phyloP scores from a whole-genome alignment of 2,888 invertebrate genomes.

The Philhelius pedissequus region DNA sequence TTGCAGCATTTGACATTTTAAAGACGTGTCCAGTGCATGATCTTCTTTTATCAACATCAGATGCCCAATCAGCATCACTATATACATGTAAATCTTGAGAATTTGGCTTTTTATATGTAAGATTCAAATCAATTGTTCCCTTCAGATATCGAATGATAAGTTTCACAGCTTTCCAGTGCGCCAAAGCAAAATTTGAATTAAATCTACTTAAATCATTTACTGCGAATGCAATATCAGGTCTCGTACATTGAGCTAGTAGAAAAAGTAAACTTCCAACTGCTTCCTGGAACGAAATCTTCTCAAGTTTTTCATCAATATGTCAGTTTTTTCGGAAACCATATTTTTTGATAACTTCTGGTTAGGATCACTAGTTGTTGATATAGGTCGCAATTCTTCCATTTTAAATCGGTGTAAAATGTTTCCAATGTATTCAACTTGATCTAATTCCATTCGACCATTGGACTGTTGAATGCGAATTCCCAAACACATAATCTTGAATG shows the following conservation, averaged over 20 bases:
- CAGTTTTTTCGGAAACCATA: not conserved
- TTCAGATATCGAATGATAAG: too few species aligned
- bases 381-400: not conserved
- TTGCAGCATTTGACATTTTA: too few species aligned
- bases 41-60: too few species aligned
- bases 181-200: not conserved
- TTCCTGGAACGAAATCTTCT: not conserved
- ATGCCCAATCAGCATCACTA: too few species aligned
- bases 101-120: too few species aligned
- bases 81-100: too few species aligned
- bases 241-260: not conserved
- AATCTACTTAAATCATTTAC: not conserved
- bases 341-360: too few species aligned
- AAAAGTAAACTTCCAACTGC: not conserved
- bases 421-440: not conserved
- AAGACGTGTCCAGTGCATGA: too few species aligned
- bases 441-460: not conserved
- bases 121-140: too few species aligned
- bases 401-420: not conserved
- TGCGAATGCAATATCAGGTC: not conserved
- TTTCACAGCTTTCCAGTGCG: too few species aligned
- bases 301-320: not conserved
- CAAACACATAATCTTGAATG: too few species aligned
- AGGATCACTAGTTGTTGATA: not conserved
- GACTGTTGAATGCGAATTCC: not conserved